Conservation (phyloP, 1,140 invertebrate species). For the Goniozus legneri region DNA sequence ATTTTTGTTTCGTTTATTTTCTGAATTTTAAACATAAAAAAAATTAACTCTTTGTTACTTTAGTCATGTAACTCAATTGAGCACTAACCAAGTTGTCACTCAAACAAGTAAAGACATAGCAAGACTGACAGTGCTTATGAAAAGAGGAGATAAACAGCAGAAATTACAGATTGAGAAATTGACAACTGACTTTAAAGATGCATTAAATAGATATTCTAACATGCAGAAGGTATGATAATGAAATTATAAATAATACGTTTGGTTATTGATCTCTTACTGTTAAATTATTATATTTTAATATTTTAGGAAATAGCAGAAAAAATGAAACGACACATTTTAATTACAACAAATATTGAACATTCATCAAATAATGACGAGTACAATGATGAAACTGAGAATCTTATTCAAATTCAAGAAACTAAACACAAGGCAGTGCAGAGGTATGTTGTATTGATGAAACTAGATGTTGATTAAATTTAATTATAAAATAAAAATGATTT, state of each 20-base stretch:
- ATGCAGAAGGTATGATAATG: slow-evolving; percentile 67
- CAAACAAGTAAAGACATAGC: slow-evolving; percentile 71
- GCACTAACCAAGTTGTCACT: slow-evolving; percentile 71
- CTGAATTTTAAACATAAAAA: not conserved
- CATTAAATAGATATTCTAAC: slow-evolving; percentile 71
- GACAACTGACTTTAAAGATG: slow-evolving; percentile 75
- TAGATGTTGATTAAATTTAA: not conserved
- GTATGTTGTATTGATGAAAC: slow-evolving; percentile 16
- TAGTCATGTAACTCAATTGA: slow-evolving; percentile 76
- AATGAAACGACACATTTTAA: slow-evolving; percentile 70
- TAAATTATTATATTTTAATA: not conserved
- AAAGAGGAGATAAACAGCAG: slow-evolving; percentile 70
- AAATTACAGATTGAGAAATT: slow-evolving; percentile 80
- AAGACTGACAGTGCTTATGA: slow-evolving; percentile 63
- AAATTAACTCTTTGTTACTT: slow-evolving; percentile 29
- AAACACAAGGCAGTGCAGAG: slow-evolving; percentile 36
- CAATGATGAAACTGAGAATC: slow-evolving; percentile 45
- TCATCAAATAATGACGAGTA: slow-evolving; percentile 33
- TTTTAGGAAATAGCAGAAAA: slow-evolving; percentile 64
- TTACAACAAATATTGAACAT: slow-evolving; percentile 48
- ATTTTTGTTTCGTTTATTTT: slow-evolving; percentile 9
- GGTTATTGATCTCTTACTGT: not conserved
- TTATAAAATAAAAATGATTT: slow-evolving; percentile 7
- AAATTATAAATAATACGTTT: slow-evolving; percentile 4
- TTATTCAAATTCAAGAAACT: slow-evolving; percentile 41